phyloP scores from a whole-genome alignment of 92 coral and sea anemone genomes.

The Epizoanthus rinbou region DNA sequence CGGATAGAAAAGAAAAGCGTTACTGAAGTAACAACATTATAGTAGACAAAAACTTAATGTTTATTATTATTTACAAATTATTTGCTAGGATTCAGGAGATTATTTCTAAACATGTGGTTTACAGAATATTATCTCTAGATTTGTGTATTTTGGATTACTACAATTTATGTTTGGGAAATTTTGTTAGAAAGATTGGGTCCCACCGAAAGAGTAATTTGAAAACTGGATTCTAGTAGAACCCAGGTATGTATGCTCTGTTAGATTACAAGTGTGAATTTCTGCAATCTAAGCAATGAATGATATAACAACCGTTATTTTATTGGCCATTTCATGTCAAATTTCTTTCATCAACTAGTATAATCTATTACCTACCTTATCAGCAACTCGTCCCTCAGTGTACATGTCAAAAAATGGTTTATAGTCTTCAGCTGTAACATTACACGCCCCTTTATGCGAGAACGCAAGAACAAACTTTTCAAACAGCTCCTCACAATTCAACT shows the following conservation, averaged over 20 bases:
- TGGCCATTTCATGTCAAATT: neutral
- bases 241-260: too few relatives aligned
- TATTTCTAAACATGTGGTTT: neutral
- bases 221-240: too few relatives aligned
- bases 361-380: constrained; percentile 65
- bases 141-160: too few relatives aligned
- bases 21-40: neutral
- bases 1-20: neutral
- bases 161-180: too few relatives aligned
- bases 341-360: neutral
- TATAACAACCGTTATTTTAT: too few relatives aligned
- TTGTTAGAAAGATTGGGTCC: too few relatives aligned
- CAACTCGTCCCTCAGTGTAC: constrained; percentile 70
- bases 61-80: too few relatives aligned
- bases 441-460: constrained; percentile 85
- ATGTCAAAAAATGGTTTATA: constrained; percentile 80
- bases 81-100: too few relatives aligned
- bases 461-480: constrained; percentile 76
- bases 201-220: too few relatives aligned
- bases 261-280: too few relatives aligned
- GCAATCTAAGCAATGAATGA: too few relatives aligned
- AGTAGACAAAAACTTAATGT: neutral
- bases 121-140: neutral
- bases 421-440: constrained; percentile 69
- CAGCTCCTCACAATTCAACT: constrained; percentile 65